Conservation (phyloP, 2,113 vertebrate species). For the Tragelaphus imberbis region DNA sequence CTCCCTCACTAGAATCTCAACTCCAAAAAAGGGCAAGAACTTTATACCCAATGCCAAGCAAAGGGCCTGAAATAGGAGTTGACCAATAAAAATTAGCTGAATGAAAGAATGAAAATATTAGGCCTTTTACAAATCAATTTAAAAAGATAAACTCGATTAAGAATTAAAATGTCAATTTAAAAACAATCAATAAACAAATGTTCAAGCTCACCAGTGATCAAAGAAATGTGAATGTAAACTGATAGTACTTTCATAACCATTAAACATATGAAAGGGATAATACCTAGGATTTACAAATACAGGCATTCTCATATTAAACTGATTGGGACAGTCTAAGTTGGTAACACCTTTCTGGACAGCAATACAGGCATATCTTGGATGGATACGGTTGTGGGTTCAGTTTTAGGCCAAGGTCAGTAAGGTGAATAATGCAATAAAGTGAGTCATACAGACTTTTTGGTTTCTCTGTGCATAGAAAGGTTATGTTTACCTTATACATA, state of each 20-base stretch:
- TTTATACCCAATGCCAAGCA: not conserved
- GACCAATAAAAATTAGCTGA: not conserved
- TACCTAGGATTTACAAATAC: not conserved
- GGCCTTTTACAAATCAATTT: not conserved
- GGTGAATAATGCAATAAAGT: not conserved
- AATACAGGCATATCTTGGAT: not conserved
- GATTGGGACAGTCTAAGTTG: not conserved
- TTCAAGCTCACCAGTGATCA: not conserved
- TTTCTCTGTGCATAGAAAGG: not conserved
- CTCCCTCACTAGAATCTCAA: not conserved
- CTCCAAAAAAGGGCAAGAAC: not conserved
- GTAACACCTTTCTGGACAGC: not conserved
- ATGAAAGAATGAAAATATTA: not conserved
- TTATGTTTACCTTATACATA: not conserved
- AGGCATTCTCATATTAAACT: not conserved
- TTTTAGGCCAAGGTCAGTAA: not conserved
- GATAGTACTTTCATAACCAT: not conserved
- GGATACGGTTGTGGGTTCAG: not conserved
- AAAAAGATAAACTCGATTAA: not conserved
- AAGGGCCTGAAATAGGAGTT: not conserved
- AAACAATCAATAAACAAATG: conserved; percentile 27
- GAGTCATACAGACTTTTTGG: not conserved
- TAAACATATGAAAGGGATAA: conserved; percentile 25
- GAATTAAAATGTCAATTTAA: not conserved
- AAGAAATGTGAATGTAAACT: conserved; percentile 23